A percentile compares a stretch with the other conserved stretches of the same genome.
These are phyloP conservation scores for Apamea anceps DNA, from an alignment of 2,888 invertebrate genomes.

Conservation along the genomic window DNA sequence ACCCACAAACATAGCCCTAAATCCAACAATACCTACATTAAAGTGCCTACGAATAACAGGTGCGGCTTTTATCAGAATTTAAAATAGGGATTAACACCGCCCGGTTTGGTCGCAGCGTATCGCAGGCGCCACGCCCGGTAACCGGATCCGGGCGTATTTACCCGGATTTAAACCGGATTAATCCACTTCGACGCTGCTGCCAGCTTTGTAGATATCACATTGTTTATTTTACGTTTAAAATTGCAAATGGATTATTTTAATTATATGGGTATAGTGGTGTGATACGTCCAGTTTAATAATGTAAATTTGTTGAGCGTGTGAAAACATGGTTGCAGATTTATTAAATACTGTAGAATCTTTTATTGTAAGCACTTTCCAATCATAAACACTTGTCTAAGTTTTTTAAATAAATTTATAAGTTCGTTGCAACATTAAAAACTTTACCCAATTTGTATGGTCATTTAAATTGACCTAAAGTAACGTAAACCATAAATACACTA, in stretches of 20 bases:
- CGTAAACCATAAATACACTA: background rate
- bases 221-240: slow-evolving; percentile 86
- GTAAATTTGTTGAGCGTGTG: background rate
- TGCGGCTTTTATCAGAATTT: slow-evolving; percentile 88
- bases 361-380: background rate
- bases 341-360: background rate
- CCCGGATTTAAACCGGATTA: slow-evolving; percentile 83
- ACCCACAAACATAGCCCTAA: slow-evolving; percentile 53
- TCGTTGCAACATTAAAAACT: background rate
- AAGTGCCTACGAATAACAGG: slow-evolving; percentile 77
- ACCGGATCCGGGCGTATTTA: slow-evolving; percentile 74
- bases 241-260: slow-evolving; percentile 81
- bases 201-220: slow-evolving; percentile 85
- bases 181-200: slow-evolving; percentile 77
- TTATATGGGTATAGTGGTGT: slow-evolving; percentile 59
- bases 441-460: background rate
- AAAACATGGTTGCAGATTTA: background rate
- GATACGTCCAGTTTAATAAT: slow-evolving; percentile 25
- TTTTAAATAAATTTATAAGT: background rate
- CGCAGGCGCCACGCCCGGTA: slow-evolving; percentile 77
- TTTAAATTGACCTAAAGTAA: background rate
- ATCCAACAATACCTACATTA: slow-evolving; percentile 61
- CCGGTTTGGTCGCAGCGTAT: slow-evolving; percentile 82
- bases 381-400: background rate
- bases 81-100: slow-evolving; percentile 89